Evolutionary conservation across 2,113 vertebrate species (phyloP), one percentile per base, ranked within the genome.

Genomic region (Channa maculata): DNA sequence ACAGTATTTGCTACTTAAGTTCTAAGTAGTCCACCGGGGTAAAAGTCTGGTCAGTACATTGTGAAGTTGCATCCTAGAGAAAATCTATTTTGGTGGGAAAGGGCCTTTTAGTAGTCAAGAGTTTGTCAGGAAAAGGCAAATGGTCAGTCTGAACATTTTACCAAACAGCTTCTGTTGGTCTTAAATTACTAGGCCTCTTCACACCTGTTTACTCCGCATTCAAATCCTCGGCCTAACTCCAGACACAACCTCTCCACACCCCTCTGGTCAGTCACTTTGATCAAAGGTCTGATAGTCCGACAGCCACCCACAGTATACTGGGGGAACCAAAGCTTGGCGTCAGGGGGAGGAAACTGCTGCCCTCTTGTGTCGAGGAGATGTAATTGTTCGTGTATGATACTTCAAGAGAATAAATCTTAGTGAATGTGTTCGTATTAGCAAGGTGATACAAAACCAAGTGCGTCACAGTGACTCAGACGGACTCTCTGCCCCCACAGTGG

Each of bases 361-460:
- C 86, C 80, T 49, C 88, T 85, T 15, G 82, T 88, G 88, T 62
- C 33, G 52, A 60, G 69, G 8, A 55, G 66, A 44, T 11, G 6
- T 43, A n/a, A 0, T 49, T 51, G 61, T 24, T 12, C 4, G 9
- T 24, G 65, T 52, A 36, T n/a, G 41, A 14, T 34, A 24, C 24
- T 41, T 54, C 11, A 39, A 46, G 37, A 44, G 5, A 37, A 48
- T 71, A 71, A 71, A 71, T 75, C 58, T 24, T 7, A 34, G 13
- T 46, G 33, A 48, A 15, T 48, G 2, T 46, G 33, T 53, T n/a
- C 43, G 2, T 9, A 37, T 14, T 33, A 79, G 64, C 52, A 60
- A 50, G 43, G 53, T 67, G 48, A 72, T 74, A 14, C 8, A 64
- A 39, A 41, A 65, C 24, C 44, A 54, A 52, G 73, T 74, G 73